Evolutionary conservation across 2,888 invertebrate genomes (phyloP), one percentile per base, ranked within the genome.

Genomic region (Dasysyrphus tricinctus): DNA sequence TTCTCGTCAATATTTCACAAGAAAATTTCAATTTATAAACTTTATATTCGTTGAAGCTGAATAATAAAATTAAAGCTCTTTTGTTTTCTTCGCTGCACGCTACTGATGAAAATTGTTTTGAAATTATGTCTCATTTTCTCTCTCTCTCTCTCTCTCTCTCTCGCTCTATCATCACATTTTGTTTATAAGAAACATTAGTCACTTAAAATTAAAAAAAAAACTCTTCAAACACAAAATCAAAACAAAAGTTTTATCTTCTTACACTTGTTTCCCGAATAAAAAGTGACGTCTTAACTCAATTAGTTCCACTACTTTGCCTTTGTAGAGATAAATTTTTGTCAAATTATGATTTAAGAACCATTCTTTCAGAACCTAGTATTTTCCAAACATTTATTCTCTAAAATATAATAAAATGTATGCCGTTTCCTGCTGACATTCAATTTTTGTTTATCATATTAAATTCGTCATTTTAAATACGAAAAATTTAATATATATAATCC

Each of bases 201-300:
- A n/a, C 29, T 57, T 4, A 8, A 57, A 34, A 59, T 12, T 14
- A 61, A 39, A 1, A 24, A 61, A 61, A 16, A 39, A 24, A 7
- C 11, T 32, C 19, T 57, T 24, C 2, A 24, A 24, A 24, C 24
- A 24, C 24, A 24, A 24, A 24, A 24, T 24, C 1, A 24, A 1
- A 24, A 24, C 24, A 24, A 24, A 24, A 24, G 3, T 32, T 1
- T 19, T 11, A 14, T 24, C 39, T 14, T 61, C 59, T 59, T 24
- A 61, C 19, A 5, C 12, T 37, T 12, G 12, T 37, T 59, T 59
- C 37, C 11, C 0, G n/a, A 29, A 14, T 14, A 42, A 32, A 16
- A n/a, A 63, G 47, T 65, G 63, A 63, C 44, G 47, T 32, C 16
- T 65, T 65, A 47, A 65, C 63, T 65, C 47, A 65, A 65, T 65